Evolutionary conservation across 2,797 vertebrate species (phyloP), one percentile per base, ranked within the genome.

Genomic region (Melanotaenia nigrans): DNA sequence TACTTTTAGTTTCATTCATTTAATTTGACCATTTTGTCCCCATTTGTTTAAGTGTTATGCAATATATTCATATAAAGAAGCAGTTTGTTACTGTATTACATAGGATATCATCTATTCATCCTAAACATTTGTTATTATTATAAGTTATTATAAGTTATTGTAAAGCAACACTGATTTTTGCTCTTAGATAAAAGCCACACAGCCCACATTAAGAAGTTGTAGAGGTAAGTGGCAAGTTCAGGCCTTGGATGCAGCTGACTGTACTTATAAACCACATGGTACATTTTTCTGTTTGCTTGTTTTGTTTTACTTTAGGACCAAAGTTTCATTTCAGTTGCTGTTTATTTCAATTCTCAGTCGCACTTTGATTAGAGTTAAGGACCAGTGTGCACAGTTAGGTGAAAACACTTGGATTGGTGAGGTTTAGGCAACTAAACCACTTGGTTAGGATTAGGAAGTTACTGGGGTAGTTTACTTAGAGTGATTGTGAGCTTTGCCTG

Each of bases 1-100:
- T 40, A 10, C 13, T 77, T 51, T 14, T 28, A 24, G 30, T 68
- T 79, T 75, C 45, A 32, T 67, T 57, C 6, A 49, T 54, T 66
- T 42, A 1, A 61, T 69, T 57, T 51, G 4, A 13, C 56, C 25
- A 28, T 25, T 30, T 47, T 47, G 61, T 18, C 18, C 20, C 42
- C 30, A 25, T 8, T 24, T 20, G 1, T 55, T 16, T 28, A 14
- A 16, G 11, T 14, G 14, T 55, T 16, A 28, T 55, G 16, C 25
- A 14, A 30, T 16, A 14, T 25, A 30, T 28, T 55, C 12, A 9
- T 55, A 25, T 53, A 28, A 55, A 55, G 25, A 14, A 16, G 24
- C 25, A 28, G 25, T 55, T 18, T 14, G 12, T 13, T 14, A 22
- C 47, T 51, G 11, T 4, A 51, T 12, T 22, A 4, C n/a, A 49